phyloP scores from a whole-genome alignment of 2,797 vertebrate genomes.

The Acanthurus lineatus region DNA sequence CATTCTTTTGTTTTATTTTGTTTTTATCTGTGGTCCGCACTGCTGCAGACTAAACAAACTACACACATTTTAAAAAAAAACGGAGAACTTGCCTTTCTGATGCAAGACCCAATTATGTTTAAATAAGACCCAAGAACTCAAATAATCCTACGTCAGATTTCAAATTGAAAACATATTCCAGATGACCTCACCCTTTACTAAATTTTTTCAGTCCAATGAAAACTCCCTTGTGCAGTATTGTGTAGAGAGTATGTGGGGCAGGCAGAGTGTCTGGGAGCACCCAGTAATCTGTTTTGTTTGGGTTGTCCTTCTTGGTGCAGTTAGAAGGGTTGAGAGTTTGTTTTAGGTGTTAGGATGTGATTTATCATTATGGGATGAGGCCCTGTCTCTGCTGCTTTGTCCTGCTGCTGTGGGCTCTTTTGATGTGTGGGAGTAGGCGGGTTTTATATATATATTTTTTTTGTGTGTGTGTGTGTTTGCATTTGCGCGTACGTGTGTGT shows the following conservation, averaged over 20 bases:
- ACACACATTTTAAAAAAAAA: too few species aligned
- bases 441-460: conserved; percentile 44
- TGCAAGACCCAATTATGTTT: too few species aligned
- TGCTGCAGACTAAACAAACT: too few species aligned
- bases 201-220: conserved; percentile 25
- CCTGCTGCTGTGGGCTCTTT: conserved; percentile 48
- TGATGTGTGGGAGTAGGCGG: conserved; percentile 48
- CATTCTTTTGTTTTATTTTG: too few species aligned
- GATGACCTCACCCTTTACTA: background rate
- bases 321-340: conserved; percentile 28
- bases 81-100: too few species aligned
- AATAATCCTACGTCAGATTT: conserved; percentile 10
- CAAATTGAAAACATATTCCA: background rate
- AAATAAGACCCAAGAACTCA: background rate
- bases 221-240: conserved; percentile 1
- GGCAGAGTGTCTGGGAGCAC: conserved; percentile 7
- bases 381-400: conserved; percentile 35
- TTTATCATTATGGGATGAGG: conserved; percentile 61
- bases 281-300: conserved; percentile 30
- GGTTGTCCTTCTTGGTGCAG: conserved; percentile 39
- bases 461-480: conserved; percentile 41
- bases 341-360: conserved; percentile 59
- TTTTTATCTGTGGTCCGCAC: too few species aligned
- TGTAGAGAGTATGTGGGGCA: conserved; percentile 3
- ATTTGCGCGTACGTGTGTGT: background rate